Conservation (phyloP, 2,888 invertebrate species). For the Chrysomela aeneicollis region DNA sequence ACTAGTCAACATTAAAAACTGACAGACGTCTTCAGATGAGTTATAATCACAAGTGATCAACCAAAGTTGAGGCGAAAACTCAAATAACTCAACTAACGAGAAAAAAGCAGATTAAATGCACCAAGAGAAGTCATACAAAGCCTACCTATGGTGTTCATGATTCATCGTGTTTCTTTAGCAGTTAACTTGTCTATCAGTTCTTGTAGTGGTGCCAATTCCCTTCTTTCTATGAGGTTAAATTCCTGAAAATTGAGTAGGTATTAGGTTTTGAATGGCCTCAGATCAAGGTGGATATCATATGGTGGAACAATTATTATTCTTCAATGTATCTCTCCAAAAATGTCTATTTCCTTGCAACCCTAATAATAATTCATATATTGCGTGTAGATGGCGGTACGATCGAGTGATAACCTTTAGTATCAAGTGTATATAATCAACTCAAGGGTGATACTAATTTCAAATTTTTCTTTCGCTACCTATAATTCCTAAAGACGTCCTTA, state of each 20-base stretch:
- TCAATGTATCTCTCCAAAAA: too few species aligned
- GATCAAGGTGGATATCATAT: conserved; percentile 20
- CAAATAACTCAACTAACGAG: neutral
- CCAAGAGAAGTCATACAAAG: neutral
- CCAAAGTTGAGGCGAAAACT: neutral
- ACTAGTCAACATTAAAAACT: neutral
- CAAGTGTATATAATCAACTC: too few species aligned
- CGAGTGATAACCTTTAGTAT: too few species aligned
- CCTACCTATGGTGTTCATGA: neutral
- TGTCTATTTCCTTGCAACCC: too few species aligned
- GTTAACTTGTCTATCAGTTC: conserved; percentile 97
- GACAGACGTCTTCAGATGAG: neutral
- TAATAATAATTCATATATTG: too few species aligned
- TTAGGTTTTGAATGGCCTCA: neutral
- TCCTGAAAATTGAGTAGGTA: conserved; percentile 72
- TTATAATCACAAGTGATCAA: too few species aligned
- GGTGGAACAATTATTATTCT: too few species aligned
- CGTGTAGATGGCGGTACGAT: too few species aligned
- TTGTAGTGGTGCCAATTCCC: conserved; percentile 95
- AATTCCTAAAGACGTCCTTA: too few species aligned
- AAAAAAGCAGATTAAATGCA: conserved; percentile 13
- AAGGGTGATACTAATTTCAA: too few species aligned
- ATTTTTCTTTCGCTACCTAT: too few species aligned
- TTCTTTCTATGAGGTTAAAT: conserved; percentile 94
- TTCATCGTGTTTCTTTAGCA: conserved; percentile 87